Evolutionary conservation across 2,797 vertebrate species (phyloP), one percentile per base, ranked within the genome.

Genomic region (Typhlichthys eigenmanni): DNA sequence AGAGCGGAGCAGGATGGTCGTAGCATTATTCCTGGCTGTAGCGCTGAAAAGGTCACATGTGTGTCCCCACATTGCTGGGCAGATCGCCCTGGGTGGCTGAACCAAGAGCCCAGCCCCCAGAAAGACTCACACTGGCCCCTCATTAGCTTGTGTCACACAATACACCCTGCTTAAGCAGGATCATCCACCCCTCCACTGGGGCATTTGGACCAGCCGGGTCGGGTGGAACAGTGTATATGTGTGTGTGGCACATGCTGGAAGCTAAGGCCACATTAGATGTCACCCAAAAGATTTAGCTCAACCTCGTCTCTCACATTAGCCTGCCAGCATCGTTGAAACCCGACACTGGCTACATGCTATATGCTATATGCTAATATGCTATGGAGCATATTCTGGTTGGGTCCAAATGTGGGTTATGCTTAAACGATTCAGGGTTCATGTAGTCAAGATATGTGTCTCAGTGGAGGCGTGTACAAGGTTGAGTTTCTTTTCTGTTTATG

Each of bases 141-240:
- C 85, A 90, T 91, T 91, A 85, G 85, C 85, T 90, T 88, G 83
- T 82, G 85, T 88, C 86, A 84, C 84, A 87, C 83, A 79, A 83
- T 79, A 83, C 84, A 71, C 74, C 68, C 72, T 73, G 62, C 63
- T 83, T 90, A 89, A 91, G 88, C 81, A 87, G 86, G 87, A 91
- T 91, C 89, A 90, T 89, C 86, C 80, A 81, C 70, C 76, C 83
- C 61, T 79, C 84, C 81, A 83, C 81, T 76, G 82, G 75, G 79
- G 78, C 72, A 43, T 83, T 83, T 71, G 81, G 84, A 85, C 87
- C 76, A 68, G 85, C 62, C 71, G 69, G 76, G 86, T 86, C 89
- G 73, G 78, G 69, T 66, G 68, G 72, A 70, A 60, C 66, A 54
- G 60, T 66, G 72, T 70, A 57, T 43, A 7, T 65, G 53, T 56